Evolutionary conservation across 2,888 invertebrate species (phyloP).

Genomic region (Rugalucina vietnamica): DNA sequence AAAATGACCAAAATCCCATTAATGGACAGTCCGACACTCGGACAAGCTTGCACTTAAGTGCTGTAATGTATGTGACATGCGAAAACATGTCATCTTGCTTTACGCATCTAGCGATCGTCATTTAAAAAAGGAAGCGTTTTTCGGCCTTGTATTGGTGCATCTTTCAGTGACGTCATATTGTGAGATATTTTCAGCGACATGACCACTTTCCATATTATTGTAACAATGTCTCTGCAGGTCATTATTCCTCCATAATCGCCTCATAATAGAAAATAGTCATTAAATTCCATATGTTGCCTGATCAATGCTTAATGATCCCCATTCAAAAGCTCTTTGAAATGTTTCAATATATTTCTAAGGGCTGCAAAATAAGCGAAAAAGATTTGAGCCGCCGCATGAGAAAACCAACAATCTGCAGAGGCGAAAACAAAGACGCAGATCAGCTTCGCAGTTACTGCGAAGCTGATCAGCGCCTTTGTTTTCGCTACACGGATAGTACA

Average conservation of each 20-base stretch:
- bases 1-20: neutral
- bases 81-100: too few relatives aligned
- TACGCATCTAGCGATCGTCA: too few relatives aligned
- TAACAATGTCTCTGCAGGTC: neutral
- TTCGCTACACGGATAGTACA: too few relatives aligned
- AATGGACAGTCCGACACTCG: neutral
- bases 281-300: constrained; percentile 54
- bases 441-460: too few relatives aligned
- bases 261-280: constrained; percentile 35
- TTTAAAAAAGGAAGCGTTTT: too few relatives aligned
- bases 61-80: neutral
- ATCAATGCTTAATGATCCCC: constrained; percentile 59
- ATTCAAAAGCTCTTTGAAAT: constrained; percentile 53
- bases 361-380: neutral
- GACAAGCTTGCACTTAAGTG: neutral
- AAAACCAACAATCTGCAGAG: too few relatives aligned
- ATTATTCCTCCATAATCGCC: neutral
- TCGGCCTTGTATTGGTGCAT: too few relatives aligned
- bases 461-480: too few relatives aligned
- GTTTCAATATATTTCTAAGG: constrained; percentile 40
- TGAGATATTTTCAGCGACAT: too few relatives aligned
- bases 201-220: neutral
- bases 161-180: too few relatives aligned
- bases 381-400: too few relatives aligned
- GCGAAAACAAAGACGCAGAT: too few relatives aligned